Percentiles rank a stretch among this genome's conserved stretches.
phyloP scores from a whole-genome alignment of 2,113 vertebrate species.

The Nannospalax galili region DNA sequence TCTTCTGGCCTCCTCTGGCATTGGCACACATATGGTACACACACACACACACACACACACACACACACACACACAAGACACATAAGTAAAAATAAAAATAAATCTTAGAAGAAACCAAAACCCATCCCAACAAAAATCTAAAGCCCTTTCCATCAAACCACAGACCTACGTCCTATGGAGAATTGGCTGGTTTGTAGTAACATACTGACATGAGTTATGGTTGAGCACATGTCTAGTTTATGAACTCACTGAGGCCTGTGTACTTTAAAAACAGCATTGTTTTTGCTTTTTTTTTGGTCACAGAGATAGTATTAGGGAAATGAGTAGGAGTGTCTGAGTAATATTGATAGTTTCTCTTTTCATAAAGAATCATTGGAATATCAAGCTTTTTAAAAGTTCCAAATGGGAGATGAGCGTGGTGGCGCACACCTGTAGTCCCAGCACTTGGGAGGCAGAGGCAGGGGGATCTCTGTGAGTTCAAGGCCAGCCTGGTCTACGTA shows the following conservation, averaged over 20 bases:
- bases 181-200: background rate
- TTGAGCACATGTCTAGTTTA: background rate
- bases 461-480: too few species aligned
- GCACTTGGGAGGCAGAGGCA: too few species aligned
- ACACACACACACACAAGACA: too few species aligned
- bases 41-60: too few species aligned
- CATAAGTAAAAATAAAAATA: background rate
- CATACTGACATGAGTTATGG: background rate
- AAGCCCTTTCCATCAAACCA: background rate
- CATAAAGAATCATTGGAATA: background rate
- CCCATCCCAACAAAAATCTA: too few species aligned
- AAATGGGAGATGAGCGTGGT: background rate
- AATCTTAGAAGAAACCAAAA: too few species aligned
- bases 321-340: background rate
- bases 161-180: background rate
- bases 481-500: too few species aligned
- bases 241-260: background rate
- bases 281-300: constrained; percentile 9
- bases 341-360: constrained; percentile 48
- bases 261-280: background rate
- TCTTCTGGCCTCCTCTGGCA: too few species aligned
- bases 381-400: background rate
- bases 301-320: background rate
- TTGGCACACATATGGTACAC: too few species aligned
- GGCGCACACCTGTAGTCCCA: too few species aligned